Percentiles rank a stretch among this genome's conserved stretches.
phyloP scores from a whole-genome alignment of 2,113 vertebrate species.

The Puffinus mauretanicus region DNA sequence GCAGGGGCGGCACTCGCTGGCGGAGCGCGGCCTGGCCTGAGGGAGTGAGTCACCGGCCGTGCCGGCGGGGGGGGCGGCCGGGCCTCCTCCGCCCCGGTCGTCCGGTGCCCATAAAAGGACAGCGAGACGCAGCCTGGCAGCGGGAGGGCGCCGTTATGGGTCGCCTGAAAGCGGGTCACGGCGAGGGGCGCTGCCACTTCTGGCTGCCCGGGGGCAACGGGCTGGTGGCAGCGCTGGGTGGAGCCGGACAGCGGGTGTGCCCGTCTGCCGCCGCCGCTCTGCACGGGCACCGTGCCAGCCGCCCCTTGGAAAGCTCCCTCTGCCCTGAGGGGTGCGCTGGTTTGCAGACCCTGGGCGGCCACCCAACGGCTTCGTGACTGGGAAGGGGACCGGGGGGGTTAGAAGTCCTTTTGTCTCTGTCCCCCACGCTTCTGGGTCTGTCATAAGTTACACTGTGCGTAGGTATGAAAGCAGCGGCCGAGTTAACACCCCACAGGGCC shows the following conservation, averaged over 20 bases:
- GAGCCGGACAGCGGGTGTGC: not conserved
- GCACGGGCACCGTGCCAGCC: too few relatives aligned
- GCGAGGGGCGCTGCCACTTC: not conserved
- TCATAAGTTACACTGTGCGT: fast-evolving
- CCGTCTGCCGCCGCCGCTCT: not conserved
- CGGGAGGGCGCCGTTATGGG: not conserved
- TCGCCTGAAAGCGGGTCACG: not conserved
- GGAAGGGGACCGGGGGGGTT: fast-evolving
- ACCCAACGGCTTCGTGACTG: fast-evolving
- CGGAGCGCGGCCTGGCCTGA: not conserved
- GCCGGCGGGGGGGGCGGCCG: not conserved
- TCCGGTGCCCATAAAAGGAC: not conserved
- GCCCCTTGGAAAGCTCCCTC: not conserved
- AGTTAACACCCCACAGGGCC: fast-evolving
- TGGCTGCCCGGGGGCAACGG: not conserved
- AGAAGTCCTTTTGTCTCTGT: too few relatives aligned
- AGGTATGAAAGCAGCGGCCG: too few relatives aligned
- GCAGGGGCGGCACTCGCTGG: not conserved
- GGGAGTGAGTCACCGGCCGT: not conserved
- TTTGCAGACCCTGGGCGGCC: too few relatives aligned
- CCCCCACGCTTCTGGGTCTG: too few relatives aligned
- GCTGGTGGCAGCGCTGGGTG: too few relatives aligned
- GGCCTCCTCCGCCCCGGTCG: too few relatives aligned
- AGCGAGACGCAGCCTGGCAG: not conserved
- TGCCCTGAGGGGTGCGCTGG: too few relatives aligned